phyloP scores from a whole-genome alignment of 2,113 vertebrate genomes.

The Rallus limicola region DNA sequence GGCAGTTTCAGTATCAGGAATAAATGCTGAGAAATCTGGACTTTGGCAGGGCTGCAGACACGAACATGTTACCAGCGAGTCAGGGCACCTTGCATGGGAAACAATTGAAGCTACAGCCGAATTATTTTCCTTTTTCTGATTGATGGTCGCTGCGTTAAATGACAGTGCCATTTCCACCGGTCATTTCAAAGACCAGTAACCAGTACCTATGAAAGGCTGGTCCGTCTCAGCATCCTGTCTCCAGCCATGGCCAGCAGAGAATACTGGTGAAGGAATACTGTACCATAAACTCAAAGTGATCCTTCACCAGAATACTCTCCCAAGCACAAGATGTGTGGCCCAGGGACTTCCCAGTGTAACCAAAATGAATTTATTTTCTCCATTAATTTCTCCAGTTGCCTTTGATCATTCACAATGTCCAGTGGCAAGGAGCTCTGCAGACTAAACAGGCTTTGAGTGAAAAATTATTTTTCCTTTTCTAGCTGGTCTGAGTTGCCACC shows the following conservation, averaged over 20 bases:
- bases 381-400: not conserved
- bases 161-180: not conserved
- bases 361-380: not conserved
- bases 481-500: not conserved
- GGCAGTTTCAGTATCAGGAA: not conserved
- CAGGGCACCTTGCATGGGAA: too few species aligned
- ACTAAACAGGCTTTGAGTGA: not conserved
- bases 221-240: not conserved
- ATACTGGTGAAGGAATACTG: not conserved
- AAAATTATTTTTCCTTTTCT: not conserved
- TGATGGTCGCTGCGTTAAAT: not conserved
- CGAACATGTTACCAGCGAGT: rapidly evolving
- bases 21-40: not conserved
- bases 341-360: not conserved
- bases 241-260: not conserved
- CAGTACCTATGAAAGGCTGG: not conserved
- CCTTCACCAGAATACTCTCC: not conserved
- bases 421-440: not conserved
- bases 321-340: not conserved
- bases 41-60: not conserved
- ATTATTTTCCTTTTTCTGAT: too few species aligned
- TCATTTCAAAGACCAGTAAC: not conserved
- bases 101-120: too few species aligned
- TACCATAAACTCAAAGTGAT: not conserved
- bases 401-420: not conserved